Base-by-base conservation (phyloP, 2,113 vertebrate genomes). In the Odontesthes bonariensis region DNA sequence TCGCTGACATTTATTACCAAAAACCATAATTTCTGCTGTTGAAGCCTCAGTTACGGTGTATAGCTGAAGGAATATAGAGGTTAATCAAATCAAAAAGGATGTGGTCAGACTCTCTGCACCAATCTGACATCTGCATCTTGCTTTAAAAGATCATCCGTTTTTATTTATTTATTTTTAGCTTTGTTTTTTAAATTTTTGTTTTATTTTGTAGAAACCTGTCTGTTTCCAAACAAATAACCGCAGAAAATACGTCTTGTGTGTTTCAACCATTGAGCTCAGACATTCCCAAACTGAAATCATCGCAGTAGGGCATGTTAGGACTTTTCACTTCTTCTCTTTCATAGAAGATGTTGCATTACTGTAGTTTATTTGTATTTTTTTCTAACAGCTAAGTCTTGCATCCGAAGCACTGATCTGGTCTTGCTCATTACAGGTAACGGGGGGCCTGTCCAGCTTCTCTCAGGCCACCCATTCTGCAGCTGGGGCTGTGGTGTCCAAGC, bases 391-490 rank as follows among this genome's bases (percentile, higher is more conserved):
- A n/a, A n/a, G n/a, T 23, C 17, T 27, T n/a, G 20, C 11, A 47
- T 46, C 32, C 19, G 16, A 23, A 57, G 40, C 52, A 57, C 35
- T 82, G 49, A 74, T 19, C 22, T 17, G 19, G 49, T 56, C 27
- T 46, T 57, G 1, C 10, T 80, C 1, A 35, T 66, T 76, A 88
- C 90, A 99, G 98, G 97, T 98, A 67, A 97, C 96, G 44, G 97
- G 97, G 6, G 97, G 97, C 12, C 92, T 99, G 46, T 98, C 97
- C 82, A 98, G 96, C 86, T 95, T 98, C 91, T 98, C 98, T 62
- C 98, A 99, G 65, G 97, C 97, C 66, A 99, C 98, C 0, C 98
- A 99, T 85, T 98, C 98, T 0, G 98, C 98, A 49, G 98, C 97
- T 5, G 97, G 96, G 23, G 97, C 96, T 0, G 97, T 99, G 13